Percentiles rank a stretch among this genome's conserved stretches.
These are phyloP conservation scores for Lasiurus cinereus DNA, from an alignment of 2,113 vertebrate species.

Conservation along the genomic window DNA sequence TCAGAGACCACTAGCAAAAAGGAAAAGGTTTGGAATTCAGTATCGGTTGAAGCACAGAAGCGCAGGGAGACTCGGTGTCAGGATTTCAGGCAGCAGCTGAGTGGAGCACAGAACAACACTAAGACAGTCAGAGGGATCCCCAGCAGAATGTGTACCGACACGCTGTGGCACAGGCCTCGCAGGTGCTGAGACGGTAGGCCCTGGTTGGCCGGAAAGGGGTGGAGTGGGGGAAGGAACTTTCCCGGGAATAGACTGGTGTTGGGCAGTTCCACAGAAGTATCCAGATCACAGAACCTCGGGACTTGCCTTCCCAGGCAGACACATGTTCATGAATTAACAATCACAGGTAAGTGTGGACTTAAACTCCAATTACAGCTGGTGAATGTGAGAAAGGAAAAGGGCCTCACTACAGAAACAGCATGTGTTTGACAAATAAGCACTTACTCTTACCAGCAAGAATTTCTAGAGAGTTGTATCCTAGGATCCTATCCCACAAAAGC, in stretches of 20 bases:
- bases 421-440: conserved; percentile 64
- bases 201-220: neutral
- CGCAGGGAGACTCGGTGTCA: neutral
- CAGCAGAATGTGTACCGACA: fast-evolving
- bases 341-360: neutral
- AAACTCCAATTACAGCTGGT: neutral
- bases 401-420: conserved; percentile 9
- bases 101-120: neutral
- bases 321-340: conserved; percentile 12
- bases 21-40: neutral
- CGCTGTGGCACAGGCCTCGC: neutral
- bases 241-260: neutral
- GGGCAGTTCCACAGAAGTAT: neutral
- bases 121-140: too few species aligned
- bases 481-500: conserved; percentile 97
- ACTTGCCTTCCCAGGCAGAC: neutral
- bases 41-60: neutral
- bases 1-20: conserved; percentile 1
- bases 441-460: conserved; percentile 93
- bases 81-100: neutral
- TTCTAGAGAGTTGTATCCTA: conserved; percentile 97
- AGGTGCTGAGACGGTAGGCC: neutral
- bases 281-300: neutral
- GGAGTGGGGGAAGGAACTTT: neutral
- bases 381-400: neutral